phyloP scores from a whole-genome alignment of 2,113 vertebrate genomes.

The Centropus bengalensis region DNA sequence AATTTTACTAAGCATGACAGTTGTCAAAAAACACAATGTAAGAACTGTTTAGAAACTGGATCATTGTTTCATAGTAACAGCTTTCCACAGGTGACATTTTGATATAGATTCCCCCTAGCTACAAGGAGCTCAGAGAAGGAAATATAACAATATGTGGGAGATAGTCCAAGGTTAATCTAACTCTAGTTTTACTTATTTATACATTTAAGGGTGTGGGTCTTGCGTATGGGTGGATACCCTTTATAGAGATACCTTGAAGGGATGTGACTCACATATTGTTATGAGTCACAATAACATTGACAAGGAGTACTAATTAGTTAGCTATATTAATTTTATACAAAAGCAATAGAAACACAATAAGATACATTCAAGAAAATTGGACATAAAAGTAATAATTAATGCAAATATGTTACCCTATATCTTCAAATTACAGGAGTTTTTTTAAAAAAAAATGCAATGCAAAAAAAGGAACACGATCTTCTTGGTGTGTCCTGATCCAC shows the following conservation, averaged over 20 bases:
- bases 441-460: background rate
- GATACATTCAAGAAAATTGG: background rate
- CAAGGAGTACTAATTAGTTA: slow-evolving; percentile 15
- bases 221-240: background rate
- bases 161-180: background rate
- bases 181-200: background rate
- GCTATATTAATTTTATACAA: background rate
- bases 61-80: background rate
- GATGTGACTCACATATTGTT: slow-evolving; percentile 27
- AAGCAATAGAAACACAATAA: background rate
- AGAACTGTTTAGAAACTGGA: background rate
- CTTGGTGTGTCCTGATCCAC: background rate
- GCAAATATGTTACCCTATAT: background rate
- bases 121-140: background rate
- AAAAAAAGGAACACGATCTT: background rate
- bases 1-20: background rate
- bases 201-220: background rate
- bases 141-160: background rate
- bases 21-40: background rate
- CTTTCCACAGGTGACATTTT: background rate
- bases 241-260: background rate
- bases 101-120: background rate
- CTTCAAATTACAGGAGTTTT: background rate
- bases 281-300: background rate
- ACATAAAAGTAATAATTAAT: background rate